These are phyloP conservation scores for Sylvia atricapilla DNA, from an alignment of 2,113 vertebrate genomes.

Conservation along the genomic window DNA sequence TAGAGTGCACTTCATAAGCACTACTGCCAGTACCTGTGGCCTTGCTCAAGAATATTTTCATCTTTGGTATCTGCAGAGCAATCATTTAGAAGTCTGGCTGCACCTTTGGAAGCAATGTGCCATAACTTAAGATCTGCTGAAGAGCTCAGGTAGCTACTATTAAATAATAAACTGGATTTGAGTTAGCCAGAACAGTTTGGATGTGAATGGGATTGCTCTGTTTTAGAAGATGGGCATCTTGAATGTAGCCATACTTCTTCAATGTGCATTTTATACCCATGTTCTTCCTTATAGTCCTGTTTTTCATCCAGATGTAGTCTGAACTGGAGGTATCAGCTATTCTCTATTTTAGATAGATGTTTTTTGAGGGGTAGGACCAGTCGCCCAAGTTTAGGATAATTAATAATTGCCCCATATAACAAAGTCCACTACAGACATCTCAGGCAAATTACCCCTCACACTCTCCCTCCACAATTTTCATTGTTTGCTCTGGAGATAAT, in stretches of 20 bases:
- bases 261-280: not conserved
- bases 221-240: not conserved
- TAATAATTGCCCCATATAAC: not conserved
- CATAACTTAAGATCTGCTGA: not conserved
- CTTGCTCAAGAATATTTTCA: not conserved
- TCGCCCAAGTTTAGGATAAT: not conserved
- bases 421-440: not conserved
- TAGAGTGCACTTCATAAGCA: not conserved
- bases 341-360: not conserved
- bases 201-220: not conserved
- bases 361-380: not conserved
- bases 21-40: not conserved
- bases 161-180: not conserved
- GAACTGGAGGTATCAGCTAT: not conserved
- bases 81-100: not conserved
- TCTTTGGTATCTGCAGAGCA: not conserved
- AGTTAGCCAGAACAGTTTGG: not conserved
- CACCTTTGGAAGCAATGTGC: not conserved
- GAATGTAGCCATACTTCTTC: not conserved
- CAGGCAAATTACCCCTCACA: accelerated
- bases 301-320: not conserved
- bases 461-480: accelerated
- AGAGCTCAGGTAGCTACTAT: not conserved
- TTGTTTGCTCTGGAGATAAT: not conserved
- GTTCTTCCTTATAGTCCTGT: not conserved